Percentiles rank a stretch among this genome's conserved stretches.
These are phyloP conservation scores for Leptoclinus maculatus DNA, from an alignment of 2,797 vertebrate species.

Conservation along the genomic window DNA sequence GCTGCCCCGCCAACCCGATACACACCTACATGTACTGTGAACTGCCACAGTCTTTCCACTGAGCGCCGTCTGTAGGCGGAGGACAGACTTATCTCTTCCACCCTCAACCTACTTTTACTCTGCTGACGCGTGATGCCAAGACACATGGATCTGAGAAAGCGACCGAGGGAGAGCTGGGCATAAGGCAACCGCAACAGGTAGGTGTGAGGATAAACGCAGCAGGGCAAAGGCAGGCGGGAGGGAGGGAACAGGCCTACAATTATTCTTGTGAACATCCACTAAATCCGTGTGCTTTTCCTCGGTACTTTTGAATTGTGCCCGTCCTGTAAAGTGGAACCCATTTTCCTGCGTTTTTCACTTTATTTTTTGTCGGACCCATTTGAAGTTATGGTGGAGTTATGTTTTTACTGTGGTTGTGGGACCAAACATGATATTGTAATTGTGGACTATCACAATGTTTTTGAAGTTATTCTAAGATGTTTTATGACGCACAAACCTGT, in stretches of 20 bases:
- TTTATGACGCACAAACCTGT: not conserved
- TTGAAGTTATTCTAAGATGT: not conserved
- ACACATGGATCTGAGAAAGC: constrained; percentile 20
- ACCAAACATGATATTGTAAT: too few relatives aligned
- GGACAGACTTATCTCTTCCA: constrained; percentile 36
- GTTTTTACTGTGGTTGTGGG: not conserved
- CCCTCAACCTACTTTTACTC: constrained; percentile 29
- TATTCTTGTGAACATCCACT: too few relatives aligned
- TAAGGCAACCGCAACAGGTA: constrained; percentile 42
- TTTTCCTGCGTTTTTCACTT: too few relatives aligned
- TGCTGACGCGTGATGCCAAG: constrained; percentile 10
- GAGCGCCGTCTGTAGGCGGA: constrained; percentile 37
- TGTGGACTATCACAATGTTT: not conserved
- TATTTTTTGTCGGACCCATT: not conserved
- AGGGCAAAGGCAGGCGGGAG: not conserved
- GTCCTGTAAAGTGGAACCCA: not conserved
- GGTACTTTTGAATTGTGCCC: not conserved
- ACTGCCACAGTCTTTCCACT: not conserved
- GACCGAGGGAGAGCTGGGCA: not conserved
- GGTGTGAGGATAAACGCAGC: not conserved
- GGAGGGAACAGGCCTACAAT: not conserved
- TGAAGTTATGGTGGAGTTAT: not conserved
- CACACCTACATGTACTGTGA: constrained; percentile 36
- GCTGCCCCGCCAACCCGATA: constrained; percentile 3
- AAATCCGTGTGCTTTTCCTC: too few relatives aligned